Evolutionary conservation across 1,140 invertebrate genomes (phyloP), one percentile per base, ranked within the genome.

Genomic region (Palaemon carinicauda): DNA sequence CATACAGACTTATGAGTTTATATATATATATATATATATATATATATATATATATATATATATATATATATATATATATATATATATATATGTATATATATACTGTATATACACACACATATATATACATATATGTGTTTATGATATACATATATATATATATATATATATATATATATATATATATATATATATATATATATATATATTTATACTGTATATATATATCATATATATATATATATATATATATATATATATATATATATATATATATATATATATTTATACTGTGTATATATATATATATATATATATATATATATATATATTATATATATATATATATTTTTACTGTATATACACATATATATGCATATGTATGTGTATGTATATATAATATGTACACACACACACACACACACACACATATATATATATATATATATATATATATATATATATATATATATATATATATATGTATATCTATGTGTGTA

Each of bases 161-260:
- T 65, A n/a, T 21, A n/a, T 65, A n/a, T 65, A n/a, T 65, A n/a
- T 65, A n/a, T 65, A n/a, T 65, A n/a, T 65, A n/a, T 65, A n/a
- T 65, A n/a, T 65, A 1, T 65, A n/a, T 65, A n/a, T 65, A n/a
- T 65, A 24, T n/a, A n/a, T n/a, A n/a, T n/a, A n/a, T n/a, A n/a
- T n/a, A n/a, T n/a, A n/a, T n/a, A n/a, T n/a, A n/a, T n/a, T n/a
- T n/a, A n/a, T n/a, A n/a, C n/a, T n/a, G n/a, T n/a, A n/a, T n/a
- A n/a, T n/a, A n/a, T 65, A 24, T 65, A 24, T 65, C n/a, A n/a
- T 65, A n/a, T 65, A n/a, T 65, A n/a, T 65, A n/a, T 65, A n/a
- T 65, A n/a, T 65, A n/a, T 21, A n/a, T 65, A n/a, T 65, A n/a
- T 65, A 14, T 21, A n/a, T 65, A 21, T 65, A 21, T 65, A n/a